phyloP scores from a whole-genome alignment of 2,888 invertebrate genomes.

The Phrixothrix hirtus region DNA sequence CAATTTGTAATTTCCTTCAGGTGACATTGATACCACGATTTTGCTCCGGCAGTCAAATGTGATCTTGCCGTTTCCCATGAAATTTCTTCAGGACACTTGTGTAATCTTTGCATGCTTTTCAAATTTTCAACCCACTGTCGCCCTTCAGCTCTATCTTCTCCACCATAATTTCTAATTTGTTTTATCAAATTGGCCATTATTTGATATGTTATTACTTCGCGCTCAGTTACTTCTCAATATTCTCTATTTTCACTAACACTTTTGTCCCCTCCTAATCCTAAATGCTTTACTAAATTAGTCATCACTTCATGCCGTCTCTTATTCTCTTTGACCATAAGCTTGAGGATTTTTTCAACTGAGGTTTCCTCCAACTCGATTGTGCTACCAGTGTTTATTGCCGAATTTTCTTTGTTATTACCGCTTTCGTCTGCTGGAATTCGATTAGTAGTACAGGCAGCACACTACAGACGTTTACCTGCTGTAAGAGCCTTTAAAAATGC shows the following conservation, averaged over 20 bases:
- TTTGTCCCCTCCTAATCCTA: too few species aligned
- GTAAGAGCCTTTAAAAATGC: too few species aligned
- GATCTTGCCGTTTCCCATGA: slow-evolving; percentile 28
- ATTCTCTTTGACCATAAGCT: too few species aligned
- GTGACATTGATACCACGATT: background rate
- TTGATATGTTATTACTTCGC: background rate
- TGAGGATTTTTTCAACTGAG: too few species aligned
- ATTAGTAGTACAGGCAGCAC: too few species aligned
- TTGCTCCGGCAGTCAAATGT: slow-evolving; percentile 10
- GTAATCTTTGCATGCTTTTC: too few species aligned
- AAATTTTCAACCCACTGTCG: slow-evolving; percentile 8
- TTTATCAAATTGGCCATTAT: slow-evolving; percentile 16
- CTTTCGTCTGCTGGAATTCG: too few species aligned
- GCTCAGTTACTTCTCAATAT: background rate
- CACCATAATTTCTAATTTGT: slow-evolving; percentile 8
- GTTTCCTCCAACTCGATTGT: too few species aligned
- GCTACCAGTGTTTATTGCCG: too few species aligned
- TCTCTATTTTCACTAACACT: background rate
- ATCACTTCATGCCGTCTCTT: background rate
- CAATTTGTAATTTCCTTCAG: slow-evolving; percentile 7
- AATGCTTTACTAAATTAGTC: too few species aligned
- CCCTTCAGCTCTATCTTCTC: slow-evolving; percentile 2
- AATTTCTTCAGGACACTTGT: slow-evolving; percentile 24
- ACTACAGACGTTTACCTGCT: too few species aligned
- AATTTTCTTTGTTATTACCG: too few species aligned